These are phyloP conservation scores for Tetragnatha versicolor DNA, from an alignment of 1,140 invertebrate species.

Conservation along the genomic window DNA sequence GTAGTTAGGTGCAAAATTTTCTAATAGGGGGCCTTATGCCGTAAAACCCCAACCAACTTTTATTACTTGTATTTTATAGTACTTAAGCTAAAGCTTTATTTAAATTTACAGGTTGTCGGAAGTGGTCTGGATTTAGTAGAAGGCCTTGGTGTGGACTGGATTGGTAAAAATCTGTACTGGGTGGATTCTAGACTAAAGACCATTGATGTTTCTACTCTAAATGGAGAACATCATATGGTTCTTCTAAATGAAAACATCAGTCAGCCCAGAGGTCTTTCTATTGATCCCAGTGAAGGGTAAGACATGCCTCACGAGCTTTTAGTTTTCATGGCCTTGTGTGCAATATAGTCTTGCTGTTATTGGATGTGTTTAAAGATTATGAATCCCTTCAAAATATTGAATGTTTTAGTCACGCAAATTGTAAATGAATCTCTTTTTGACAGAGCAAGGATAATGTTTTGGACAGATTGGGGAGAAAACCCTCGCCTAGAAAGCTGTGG, in stretches of 20 bases:
- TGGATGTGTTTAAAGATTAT: no score
- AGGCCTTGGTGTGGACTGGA: constrained; percentile 96
- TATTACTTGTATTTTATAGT: no score
- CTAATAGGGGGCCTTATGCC: no score
- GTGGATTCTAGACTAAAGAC: constrained; percentile 92
- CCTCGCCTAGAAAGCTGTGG: constrained; percentile 94
- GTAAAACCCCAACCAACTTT: no score
- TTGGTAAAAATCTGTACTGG: constrained; percentile 94
- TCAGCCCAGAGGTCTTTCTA: constrained; percentile 90
- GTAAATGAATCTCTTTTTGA: no score
- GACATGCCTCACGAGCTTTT: no score
- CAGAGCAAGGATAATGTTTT: constrained; percentile 85
- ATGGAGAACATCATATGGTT: constrained; percentile 82
- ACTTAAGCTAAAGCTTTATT: no score
- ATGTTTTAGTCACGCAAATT: no score
- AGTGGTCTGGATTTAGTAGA: constrained; percentile 91
- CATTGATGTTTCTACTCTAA: constrained; percentile 88
- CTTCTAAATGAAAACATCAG: constrained; percentile 92
- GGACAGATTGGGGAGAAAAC: constrained; percentile 99
- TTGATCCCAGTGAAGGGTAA: constrained; percentile 86
- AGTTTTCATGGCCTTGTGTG: no score
- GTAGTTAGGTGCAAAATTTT: no score
- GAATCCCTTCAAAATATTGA: no score
- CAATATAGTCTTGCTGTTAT: no score
- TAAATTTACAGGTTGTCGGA: constrained; percentile 75